phyloP scores from a whole-genome alignment of 2,113 vertebrate genomes.

The Ceyx margarethae region DNA sequence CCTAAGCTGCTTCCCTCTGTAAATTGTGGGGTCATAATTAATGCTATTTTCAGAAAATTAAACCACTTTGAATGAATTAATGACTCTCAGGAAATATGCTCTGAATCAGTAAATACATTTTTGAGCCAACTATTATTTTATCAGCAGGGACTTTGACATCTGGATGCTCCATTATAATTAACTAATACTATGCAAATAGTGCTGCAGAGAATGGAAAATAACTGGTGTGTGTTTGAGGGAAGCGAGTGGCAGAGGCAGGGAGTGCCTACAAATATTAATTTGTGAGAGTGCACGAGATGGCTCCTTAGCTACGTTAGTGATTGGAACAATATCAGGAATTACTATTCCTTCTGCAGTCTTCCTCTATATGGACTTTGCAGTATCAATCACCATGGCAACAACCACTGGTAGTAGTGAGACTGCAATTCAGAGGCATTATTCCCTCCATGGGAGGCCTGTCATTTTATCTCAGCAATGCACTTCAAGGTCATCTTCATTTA shows the following conservation, averaged over 20 bases:
- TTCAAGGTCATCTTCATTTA: conserved; percentile 62
- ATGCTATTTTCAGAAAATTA: conserved; percentile 47
- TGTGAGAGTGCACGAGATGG: neutral
- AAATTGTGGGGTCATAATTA: conserved; percentile 13
- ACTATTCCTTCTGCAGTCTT: conserved; percentile 46
- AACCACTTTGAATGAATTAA: conserved; percentile 19
- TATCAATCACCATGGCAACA: conserved; percentile 68
- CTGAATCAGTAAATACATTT: conserved; percentile 12
- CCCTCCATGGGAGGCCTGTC: conserved; percentile 60
- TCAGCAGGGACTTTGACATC: conserved; percentile 45
- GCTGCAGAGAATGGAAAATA: conserved; percentile 14
- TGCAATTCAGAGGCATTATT: conserved; percentile 57
- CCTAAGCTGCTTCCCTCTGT: neutral
- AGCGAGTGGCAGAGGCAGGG: conserved; percentile 1
- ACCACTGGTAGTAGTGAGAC: conserved; percentile 38
- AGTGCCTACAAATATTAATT: conserved; percentile 43
- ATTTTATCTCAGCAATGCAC: conserved; percentile 26
- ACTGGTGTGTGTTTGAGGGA: conserved; percentile 9
- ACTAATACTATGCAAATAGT: conserved; percentile 40
- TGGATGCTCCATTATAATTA: conserved; percentile 48
- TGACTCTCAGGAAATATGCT: neutral
- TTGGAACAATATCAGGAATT: conserved; percentile 65
- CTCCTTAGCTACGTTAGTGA: conserved; percentile 27
- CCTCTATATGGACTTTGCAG: conserved; percentile 17
- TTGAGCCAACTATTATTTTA: conserved; percentile 32